Conservation (phyloP, 2,888 invertebrate species). For the Amaurobius ferox region DNA sequence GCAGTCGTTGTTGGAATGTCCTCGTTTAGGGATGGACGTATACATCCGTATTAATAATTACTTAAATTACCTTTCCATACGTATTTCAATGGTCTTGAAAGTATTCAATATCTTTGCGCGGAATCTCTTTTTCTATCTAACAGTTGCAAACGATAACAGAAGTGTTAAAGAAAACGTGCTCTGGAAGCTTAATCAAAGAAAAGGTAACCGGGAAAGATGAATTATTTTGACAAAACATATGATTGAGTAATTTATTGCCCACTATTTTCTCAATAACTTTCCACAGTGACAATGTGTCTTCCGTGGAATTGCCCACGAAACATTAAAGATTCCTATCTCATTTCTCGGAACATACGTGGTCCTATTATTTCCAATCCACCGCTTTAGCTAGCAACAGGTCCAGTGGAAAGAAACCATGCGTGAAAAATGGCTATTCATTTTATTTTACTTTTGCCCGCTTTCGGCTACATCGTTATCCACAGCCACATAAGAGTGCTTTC, state of each 20-base stretch:
- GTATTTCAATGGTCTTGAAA: too few species aligned
- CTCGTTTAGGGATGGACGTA: too few species aligned
- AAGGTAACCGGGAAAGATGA: too few species aligned
- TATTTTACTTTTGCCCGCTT: not conserved
- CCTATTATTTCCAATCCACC: not conserved
- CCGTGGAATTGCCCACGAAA: not conserved
- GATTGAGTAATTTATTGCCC: slow-evolving; percentile 9
- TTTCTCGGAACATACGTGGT: not conserved
- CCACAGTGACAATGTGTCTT: not conserved
- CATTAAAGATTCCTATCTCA: not conserved
- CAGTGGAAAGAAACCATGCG: not conserved
- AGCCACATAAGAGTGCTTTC: not conserved
- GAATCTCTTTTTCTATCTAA: too few species aligned
- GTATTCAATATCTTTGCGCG: too few species aligned
- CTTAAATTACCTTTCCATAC: too few species aligned
- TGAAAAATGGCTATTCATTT: slow-evolving; percentile 9
- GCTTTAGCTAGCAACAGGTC: not conserved
- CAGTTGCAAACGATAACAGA: too few species aligned
- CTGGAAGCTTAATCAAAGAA: too few species aligned
- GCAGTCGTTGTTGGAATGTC: too few species aligned
- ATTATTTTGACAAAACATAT: not conserved
- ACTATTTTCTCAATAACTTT: not conserved
- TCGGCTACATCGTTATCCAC: not conserved
- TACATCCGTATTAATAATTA: too few species aligned
- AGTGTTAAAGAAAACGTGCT: too few species aligned